Evolutionary conservation across 1,140 invertebrate species (phyloP), one percentile per base, ranked within the genome.

Genomic region (Fopius arisanus): DNA sequence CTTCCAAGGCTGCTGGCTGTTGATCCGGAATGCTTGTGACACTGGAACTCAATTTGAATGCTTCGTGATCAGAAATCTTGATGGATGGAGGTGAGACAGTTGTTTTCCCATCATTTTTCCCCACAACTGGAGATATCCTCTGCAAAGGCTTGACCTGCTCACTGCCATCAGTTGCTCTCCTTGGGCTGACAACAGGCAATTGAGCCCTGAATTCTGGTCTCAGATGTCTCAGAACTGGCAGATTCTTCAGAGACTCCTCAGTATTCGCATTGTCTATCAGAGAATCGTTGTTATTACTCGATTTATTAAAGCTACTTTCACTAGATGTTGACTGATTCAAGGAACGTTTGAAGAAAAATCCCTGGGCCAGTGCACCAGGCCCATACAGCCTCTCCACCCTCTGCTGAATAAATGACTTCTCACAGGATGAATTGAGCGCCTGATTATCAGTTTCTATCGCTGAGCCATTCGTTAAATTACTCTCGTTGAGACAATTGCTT

Each of bases 311-410:
- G 74, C 86, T 85, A 14, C 71, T 84, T 16, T 89, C 84, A 65
- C 83, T 86, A 71, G 59, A 79, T 77, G 75, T 88, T 69, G 73
- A 79, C 76, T 86, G 85, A 65, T 77, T 85, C 76, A 23, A 80
- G 73, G 82, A 81, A 43, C 87, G 86, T 68, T 86, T 87, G 74
- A 92, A 93, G 80, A 94, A 94, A 80, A 96, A 96, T 6, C 93
- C 94, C 82, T 95, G 93, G 2, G 94, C 94, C 6, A 96, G 81
- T 12, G 95, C 94, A 26, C 94, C 94, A 0, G 94, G 94, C 0
- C 96, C 96, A 83, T 96, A 97, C 0, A 97, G 84, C 71, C 95
- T 89, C 81, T 97, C 95, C 0, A 97, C 95, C 40, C 95, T 90
- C 82, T 96, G 94, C 82, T 96, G 93, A 31, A 97, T 95, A 76